Percentiles rank a stretch among this genome's conserved stretches.
These are phyloP conservation scores for Hippocampus kuda DNA, from an alignment of 2,797 vertebrate species.

Conservation along the genomic window DNA sequence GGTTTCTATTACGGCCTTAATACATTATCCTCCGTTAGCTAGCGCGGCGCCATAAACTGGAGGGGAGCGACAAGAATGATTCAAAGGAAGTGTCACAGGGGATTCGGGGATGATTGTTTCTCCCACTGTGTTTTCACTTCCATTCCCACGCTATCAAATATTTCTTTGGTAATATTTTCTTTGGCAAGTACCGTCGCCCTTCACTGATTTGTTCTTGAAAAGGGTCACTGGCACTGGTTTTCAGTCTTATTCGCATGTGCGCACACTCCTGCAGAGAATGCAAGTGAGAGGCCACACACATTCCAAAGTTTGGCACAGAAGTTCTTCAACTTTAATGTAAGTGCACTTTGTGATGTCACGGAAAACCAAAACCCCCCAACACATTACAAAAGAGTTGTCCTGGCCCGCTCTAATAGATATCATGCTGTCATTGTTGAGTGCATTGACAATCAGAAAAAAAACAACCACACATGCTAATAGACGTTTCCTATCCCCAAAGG, in stretches of 20 bases:
- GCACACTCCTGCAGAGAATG: not conserved
- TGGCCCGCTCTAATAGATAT: not conserved
- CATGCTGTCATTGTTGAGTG: too few relatives aligned
- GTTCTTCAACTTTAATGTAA: not conserved
- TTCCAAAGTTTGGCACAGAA: slow-evolving; percentile 4
- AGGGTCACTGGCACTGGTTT: slow-evolving; percentile 3
- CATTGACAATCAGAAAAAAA: too few relatives aligned
- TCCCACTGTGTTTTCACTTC: slow-evolving; percentile 25
- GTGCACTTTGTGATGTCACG: not conserved
- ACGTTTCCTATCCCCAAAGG: too few relatives aligned
- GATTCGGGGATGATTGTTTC: slow-evolving; percentile 44
- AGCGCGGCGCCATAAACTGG: slow-evolving; percentile 58
- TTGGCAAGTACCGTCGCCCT: slow-evolving; percentile 28
- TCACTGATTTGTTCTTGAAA: slow-evolving; percentile 24
- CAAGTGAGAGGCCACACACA: not conserved
- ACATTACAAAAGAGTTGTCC: not conserved
- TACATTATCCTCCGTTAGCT: slow-evolving; percentile 75
- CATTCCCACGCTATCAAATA: slow-evolving; percentile 15
- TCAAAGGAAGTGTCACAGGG: slow-evolving; percentile 47
- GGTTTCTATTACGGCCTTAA: slow-evolving; percentile 89
- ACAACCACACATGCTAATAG: too few relatives aligned
- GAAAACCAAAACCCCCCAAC: not conserved
- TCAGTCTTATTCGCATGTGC: slow-evolving; percentile 8
- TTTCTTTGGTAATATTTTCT: slow-evolving; percentile 25
- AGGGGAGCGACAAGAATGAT: slow-evolving; percentile 43